Base-by-base conservation (phyloP, 2,888 invertebrate species). In the Dendrolimus houi region DNA sequence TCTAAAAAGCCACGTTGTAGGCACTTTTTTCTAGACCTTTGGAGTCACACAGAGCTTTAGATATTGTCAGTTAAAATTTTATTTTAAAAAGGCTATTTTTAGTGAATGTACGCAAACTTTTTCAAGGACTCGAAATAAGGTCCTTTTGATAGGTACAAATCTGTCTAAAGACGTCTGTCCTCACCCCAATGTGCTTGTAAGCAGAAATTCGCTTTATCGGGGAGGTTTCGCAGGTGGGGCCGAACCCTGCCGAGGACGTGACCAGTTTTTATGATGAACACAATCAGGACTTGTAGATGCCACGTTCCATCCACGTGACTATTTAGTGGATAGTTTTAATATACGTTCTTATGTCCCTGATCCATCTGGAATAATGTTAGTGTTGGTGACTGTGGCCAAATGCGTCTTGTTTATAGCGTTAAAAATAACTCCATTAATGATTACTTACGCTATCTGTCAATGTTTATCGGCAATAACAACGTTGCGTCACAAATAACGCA, bases 261-360 rank as follows among this genome's bases (percentile, higher is more conserved):
- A 85, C 74, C 62, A 68, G 84, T 69, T 78, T 87, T 73, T 77
- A 79, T 75, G 75, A 86, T 83, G 75, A 80, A 79, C 72, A 83
- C 77, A 83, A 83, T 81, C 83, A 83, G 74, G 71, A 72, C 71
- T 71, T 71, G 72, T 72, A 67, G 75, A 74, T 70, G 66, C 69
- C 76, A 72, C 76, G 79, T 77, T 64, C 70, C 60, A 60, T 57
- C 71, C 72, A 71, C 74, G 70, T 74, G 73, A 69, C 74, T 74
- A 65, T 73, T 77, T 72, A 62, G 64, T 66, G 66, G 70, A 68
- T 71, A 69, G 66, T 70, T 29, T 75, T 70, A 71, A 75, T 74
- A 75, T 65, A 65, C 66, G 62, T 56, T 63, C 63, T 65, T 70
- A 67, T 29, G 29, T 29, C 29, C 29, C 29, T 29, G 29, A 3